Evolutionary conservation across 2,888 invertebrate genomes (phyloP), one percentile per base, ranked within the genome.

Genomic region (Drosophila trichaetosa): DNA sequence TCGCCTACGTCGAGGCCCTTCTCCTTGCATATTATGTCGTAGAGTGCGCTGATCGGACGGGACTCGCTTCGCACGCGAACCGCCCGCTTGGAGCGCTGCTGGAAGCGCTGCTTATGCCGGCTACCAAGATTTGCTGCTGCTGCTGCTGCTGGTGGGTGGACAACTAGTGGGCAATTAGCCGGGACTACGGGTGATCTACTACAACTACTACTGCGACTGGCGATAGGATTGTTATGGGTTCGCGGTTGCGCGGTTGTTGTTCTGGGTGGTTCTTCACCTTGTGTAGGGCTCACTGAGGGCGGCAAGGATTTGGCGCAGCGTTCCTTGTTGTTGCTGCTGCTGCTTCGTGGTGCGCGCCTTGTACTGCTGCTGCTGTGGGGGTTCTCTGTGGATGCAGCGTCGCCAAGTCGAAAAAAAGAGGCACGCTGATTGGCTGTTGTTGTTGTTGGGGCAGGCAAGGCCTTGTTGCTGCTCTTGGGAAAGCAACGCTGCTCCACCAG

Each of bases 21-120:
- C 90, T 93, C 93, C 89, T 93, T 93, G 93, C 93, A 93, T 93
- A 93, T 93, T 93, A 93, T 93, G 69, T 93, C 93, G 81, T 93
- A 93, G 65, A 93, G 86, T 38, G 93, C 92, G 86, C 93, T 93
- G 21, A 93, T 93, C 10, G 93, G 93, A 70, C 93, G 92, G 76
- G 93, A 92, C 70, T 93, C 93, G 76, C 93, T 93, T 69, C 93
- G 92, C 65, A 93, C 93, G 69, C 93, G 90, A 70, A 93, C 92
- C 42, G 91, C 91, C 10, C 92, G 90, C 69, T 91, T 91, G 16
- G 72, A 73, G n/a, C 91, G 92, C 74, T 87, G 89, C 46, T 88
- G 87, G 69, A 92, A 92, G 38, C 93, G 92, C 75, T 91, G 90
- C n/a, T 83, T 72, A 70, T 91, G 89, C 33, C 91, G 89, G 77